These are phyloP conservation scores for Drosophila nebulosa DNA, from an alignment of 1,140 invertebrate genomes.

Conservation along the genomic window DNA sequence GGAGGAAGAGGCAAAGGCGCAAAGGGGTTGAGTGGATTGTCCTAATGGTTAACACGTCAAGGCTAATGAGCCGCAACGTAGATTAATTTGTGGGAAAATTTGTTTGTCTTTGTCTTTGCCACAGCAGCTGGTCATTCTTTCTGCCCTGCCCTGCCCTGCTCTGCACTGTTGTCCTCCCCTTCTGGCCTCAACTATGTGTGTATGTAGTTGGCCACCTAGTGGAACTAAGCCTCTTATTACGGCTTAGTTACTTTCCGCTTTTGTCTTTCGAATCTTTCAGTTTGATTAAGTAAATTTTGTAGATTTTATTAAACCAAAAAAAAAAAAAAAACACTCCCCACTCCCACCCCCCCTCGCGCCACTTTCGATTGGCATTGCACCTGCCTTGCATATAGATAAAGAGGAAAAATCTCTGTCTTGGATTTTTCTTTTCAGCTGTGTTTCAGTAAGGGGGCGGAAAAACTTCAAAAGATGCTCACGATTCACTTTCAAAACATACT, in stretches of 20 bases:
- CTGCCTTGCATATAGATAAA: not conserved
- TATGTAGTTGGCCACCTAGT: not conserved
- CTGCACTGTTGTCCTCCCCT: too few species aligned
- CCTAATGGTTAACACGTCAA: conserved; percentile 59
- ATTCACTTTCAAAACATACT: conserved; percentile 6
- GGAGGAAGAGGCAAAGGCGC: conserved; percentile 3
- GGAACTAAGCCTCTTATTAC: not conserved
- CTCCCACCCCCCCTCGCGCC: not conserved
- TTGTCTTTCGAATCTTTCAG: conserved; percentile 9
- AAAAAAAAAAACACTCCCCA: too few species aligned
- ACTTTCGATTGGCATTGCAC: conserved; percentile 1
- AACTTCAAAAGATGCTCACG: conserved; percentile 10
- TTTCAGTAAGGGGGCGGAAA: not conserved
- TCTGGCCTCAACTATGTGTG: too few species aligned
- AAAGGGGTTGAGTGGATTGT: too few species aligned
- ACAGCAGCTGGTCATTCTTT: conserved; percentile 40
- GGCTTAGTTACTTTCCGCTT: conserved; percentile 14
- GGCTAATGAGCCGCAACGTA: conserved; percentile 66
- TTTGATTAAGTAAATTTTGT: not conserved
- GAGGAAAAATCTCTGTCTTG: not conserved
- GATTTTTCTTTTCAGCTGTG: not conserved
- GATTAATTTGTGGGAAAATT: conserved; percentile 72
- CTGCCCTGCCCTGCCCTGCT: too few species aligned
- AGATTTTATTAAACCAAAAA: not conserved
- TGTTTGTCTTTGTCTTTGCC: conserved; percentile 21